Evolutionary conservation across 2,888 invertebrate species (phyloP).

Genomic region (Rhagophthalmus giganteus): DNA sequence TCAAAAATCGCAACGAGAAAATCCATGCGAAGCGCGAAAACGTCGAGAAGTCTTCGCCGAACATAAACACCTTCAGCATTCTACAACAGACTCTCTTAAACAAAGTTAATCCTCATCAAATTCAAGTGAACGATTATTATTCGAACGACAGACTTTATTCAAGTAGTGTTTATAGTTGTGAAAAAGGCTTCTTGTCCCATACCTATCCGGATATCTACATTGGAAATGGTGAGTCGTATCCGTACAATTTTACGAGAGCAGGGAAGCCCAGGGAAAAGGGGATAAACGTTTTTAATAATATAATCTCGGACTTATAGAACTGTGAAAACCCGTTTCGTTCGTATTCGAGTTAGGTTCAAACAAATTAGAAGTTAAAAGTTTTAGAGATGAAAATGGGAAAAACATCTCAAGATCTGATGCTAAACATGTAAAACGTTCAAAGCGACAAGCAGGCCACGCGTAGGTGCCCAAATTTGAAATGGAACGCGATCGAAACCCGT

Average conservation of each 20-base stretch:
- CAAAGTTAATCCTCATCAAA: conserved; percentile 34
- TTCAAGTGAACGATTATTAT: conserved; percentile 15
- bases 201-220: conserved; percentile 31
- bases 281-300: too few relatives aligned
- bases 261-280: too few relatives aligned
- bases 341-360: too few relatives aligned
- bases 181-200: conserved; percentile 29
- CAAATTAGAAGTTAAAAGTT: too few relatives aligned
- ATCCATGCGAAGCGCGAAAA: not conserved
- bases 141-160: conserved; percentile 31
- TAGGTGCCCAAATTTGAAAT: too few relatives aligned
- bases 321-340: too few relatives aligned
- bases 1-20: not conserved
- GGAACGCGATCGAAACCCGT: too few relatives aligned
- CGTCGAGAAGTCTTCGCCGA: not conserved
- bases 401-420: too few relatives aligned
- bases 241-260: not conserved
- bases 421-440: too few relatives aligned
- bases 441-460: too few relatives aligned
- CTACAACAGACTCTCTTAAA: conserved; percentile 39
- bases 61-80: conserved; percentile 32
- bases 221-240: conserved; percentile 33
- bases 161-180: conserved; percentile 26
- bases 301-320: too few relatives aligned
- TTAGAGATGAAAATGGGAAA: too few relatives aligned